Conservation (phyloP, 1,140 invertebrate species). For the Vollenhovia emeryi region DNA sequence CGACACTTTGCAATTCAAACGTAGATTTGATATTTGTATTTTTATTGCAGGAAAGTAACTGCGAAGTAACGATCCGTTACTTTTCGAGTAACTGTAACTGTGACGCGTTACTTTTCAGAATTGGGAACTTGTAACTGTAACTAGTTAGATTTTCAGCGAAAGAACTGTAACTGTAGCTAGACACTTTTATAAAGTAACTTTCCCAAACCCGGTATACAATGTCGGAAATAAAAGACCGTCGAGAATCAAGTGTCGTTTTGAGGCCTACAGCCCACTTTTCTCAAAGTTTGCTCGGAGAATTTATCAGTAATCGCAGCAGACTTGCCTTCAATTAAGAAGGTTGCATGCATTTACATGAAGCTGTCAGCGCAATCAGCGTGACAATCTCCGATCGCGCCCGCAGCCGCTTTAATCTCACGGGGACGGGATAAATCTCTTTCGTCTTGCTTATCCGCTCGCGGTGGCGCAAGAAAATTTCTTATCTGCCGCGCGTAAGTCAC, state of each 20-base stretch:
- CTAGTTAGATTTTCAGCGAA: too few species aligned
- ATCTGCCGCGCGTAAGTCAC: conserved; percentile 50
- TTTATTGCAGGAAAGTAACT: too few species aligned
- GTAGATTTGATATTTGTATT: too few species aligned
- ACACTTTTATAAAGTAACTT: too few species aligned
- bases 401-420: conserved; percentile 14
- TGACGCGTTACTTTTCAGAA: too few species aligned
- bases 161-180: too few species aligned
- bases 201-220: too few species aligned
- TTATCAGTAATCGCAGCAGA: background rate
- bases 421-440: conserved; percentile 5
- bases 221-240: background rate
- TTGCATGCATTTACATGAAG: conserved; percentile 3
- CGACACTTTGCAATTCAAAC: too few species aligned
- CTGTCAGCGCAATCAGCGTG: background rate
- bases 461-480: conserved; percentile 52
- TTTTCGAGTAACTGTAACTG: too few species aligned
- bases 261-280: background rate
- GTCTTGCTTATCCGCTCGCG: background rate
- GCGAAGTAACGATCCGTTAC: too few species aligned
- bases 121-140: too few species aligned
- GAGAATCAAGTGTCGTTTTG: background rate
- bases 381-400: background rate
- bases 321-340: conserved; percentile 1
- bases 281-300: background rate